Conservation (phyloP, 2,888 invertebrate genomes). For the Drosophila paucipuncta region DNA sequence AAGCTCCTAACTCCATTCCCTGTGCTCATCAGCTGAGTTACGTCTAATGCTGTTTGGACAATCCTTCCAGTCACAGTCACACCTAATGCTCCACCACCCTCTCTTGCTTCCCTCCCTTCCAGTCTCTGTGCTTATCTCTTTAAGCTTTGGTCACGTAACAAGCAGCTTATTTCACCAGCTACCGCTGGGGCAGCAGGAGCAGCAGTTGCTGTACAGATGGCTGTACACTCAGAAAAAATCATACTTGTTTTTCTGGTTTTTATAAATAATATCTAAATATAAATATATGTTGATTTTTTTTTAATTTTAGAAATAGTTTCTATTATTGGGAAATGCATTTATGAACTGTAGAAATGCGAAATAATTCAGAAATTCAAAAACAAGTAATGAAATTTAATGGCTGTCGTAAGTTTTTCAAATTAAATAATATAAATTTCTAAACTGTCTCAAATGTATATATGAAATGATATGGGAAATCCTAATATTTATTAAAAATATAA, state of each 20-base stretch:
- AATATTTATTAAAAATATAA: too few species aligned
- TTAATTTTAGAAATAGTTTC: too few species aligned
- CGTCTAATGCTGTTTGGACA: constrained; percentile 30
- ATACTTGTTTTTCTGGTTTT: background rate
- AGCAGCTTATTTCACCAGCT: constrained; percentile 72
- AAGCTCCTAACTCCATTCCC: background rate
- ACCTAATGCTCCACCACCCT: background rate
- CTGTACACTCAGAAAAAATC: background rate
- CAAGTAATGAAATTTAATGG: background rate
- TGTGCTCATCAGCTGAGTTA: constrained; percentile 18
- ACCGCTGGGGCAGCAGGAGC: constrained; percentile 39
- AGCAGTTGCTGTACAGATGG: constrained; percentile 12
- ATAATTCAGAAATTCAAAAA: too few species aligned
- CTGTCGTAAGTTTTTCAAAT: too few species aligned
- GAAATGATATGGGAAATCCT: too few species aligned
- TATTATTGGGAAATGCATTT: background rate
- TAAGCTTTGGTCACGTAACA: constrained; percentile 63
- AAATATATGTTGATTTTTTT: too few species aligned
- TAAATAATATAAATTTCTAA: too few species aligned
- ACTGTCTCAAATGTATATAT: too few species aligned
- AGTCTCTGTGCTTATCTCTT: constrained; percentile 1
- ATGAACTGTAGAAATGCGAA: background rate
- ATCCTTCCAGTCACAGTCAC: constrained; percentile 11
- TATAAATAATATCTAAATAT: background rate
- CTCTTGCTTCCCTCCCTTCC: background rate